Conservation (phyloP, 2,113 vertebrate species). For the Ivindomyrus marchei region DNA sequence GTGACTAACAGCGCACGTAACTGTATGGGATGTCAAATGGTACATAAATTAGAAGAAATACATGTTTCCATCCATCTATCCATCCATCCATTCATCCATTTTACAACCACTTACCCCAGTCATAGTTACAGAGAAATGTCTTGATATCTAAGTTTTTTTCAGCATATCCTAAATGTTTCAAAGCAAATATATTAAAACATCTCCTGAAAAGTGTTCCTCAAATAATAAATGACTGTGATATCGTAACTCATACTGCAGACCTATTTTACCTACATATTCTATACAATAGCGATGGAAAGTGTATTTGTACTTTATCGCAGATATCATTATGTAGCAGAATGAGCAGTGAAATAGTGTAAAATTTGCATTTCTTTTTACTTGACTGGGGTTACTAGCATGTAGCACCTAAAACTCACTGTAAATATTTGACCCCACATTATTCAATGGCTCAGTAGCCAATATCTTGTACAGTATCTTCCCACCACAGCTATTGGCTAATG, state of each 20-base stretch:
- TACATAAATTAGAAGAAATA: background rate
- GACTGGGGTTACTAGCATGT: background rate
- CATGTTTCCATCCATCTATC: background rate
- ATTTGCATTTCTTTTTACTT: background rate
- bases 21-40: background rate
- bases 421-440: background rate
- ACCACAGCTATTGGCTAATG: background rate
- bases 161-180: background rate
- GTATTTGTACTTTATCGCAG: background rate
- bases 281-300: background rate
- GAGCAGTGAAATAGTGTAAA: background rate
- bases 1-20: background rate
- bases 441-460: background rate
- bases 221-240: background rate
- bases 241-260: background rate
- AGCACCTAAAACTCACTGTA: background rate
- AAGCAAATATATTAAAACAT: background rate
- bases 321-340: background rate
- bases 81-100: background rate
- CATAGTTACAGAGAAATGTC: background rate
- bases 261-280: background rate
- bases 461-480: background rate
- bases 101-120: background rate
- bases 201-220: background rate
- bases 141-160: background rate